Evolutionary conservation across 2,888 invertebrate genomes (phyloP).

Genomic region (Dilophus febrilis): DNA sequence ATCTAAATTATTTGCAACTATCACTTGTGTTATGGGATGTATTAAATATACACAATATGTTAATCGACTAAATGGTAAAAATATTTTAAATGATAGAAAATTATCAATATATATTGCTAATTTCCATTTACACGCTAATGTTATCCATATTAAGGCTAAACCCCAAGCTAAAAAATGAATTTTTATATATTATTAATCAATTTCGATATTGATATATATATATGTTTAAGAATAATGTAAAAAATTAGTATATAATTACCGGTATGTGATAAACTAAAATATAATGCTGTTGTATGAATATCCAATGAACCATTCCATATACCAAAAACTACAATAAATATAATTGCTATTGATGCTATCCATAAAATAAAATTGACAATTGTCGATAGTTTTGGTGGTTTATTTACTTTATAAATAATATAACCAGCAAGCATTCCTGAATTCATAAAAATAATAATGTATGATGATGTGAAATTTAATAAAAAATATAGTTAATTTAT

Average conservation of each 20-base stretch:
- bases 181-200: no score
- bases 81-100: slow-evolving; percentile 62
- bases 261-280: slow-evolving; percentile 56
- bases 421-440: slow-evolving; percentile 54
- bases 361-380: slow-evolving; percentile 40
- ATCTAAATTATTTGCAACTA: slow-evolving; percentile 58
- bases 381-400: slow-evolving; percentile 40
- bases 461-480: neutral
- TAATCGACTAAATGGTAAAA: slow-evolving; percentile 76
- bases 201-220: no score
- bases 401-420: slow-evolving; percentile 48
- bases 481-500: neutral
- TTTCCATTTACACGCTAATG: slow-evolving; percentile 61
- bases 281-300: slow-evolving; percentile 50
- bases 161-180: slow-evolving; percentile 42
- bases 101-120: slow-evolving; percentile 61
- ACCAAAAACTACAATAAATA: slow-evolving; percentile 48
- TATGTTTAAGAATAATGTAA: no score
- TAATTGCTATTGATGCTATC: slow-evolving; percentile 38
- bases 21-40: slow-evolving; percentile 68
- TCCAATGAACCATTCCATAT: slow-evolving; percentile 47
- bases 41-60: slow-evolving; percentile 90
- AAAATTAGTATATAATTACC: no score
- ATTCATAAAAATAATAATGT: slow-evolving; percentile 14
- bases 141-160: slow-evolving; percentile 55